phyloP scores from a whole-genome alignment of 2,797 vertebrate genomes.

The Discoglossus pictus region DNA sequence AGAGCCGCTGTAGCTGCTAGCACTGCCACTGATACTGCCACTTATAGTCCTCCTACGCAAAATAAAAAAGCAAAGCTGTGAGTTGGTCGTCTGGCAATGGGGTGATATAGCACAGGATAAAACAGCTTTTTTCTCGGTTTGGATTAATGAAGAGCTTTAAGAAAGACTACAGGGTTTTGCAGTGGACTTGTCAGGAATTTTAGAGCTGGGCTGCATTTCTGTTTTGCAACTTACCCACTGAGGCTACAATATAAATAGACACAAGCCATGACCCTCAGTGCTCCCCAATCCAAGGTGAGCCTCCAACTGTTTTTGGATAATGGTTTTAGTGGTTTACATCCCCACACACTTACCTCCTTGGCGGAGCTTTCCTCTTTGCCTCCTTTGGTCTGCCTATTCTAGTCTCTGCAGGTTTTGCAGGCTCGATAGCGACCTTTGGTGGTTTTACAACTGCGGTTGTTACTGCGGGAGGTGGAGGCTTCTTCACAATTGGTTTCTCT shows the following conservation, averaged over 20 bases:
- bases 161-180: too few species aligned
- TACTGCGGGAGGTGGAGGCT: conserved; percentile 69
- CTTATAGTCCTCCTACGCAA: conserved; percentile 81
- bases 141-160: too few species aligned
- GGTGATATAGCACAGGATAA: background rate
- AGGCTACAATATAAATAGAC: too few species aligned
- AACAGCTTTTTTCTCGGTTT: too few species aligned
- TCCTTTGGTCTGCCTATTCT: conserved; percentile 88
- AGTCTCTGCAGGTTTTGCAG: conserved; percentile 75
- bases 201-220: too few species aligned
- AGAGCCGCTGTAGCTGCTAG: conserved; percentile 91
- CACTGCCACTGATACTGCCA: conserved; percentile 86
- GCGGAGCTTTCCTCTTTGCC: conserved; percentile 77
- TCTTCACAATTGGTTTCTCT: conserved; percentile 84
- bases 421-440: conserved; percentile 59
- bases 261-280: too few species aligned
- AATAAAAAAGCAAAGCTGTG: background rate
- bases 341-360: conserved; percentile 81
- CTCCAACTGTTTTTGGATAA: background rate
- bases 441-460: conserved; percentile 69
- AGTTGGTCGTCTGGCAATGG: too few species aligned
- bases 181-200: too few species aligned
- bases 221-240: too few species aligned
- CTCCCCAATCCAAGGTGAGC: too few species aligned
- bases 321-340: too few species aligned